phyloP scores from a whole-genome alignment of 2,113 vertebrate genomes.

The Gallinago paraguaiae region DNA sequence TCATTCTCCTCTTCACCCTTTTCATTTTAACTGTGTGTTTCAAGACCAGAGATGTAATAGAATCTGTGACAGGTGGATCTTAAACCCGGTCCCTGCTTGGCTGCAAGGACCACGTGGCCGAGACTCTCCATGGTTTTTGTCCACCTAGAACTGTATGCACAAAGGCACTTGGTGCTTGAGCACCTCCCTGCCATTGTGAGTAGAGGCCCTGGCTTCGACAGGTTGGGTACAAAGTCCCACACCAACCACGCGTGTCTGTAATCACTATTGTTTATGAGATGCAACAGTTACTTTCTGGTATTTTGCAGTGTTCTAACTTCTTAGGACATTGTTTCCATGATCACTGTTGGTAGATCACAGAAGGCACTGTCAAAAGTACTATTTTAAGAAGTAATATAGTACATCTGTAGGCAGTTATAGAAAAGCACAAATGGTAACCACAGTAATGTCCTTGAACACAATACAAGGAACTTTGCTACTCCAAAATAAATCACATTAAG shows the following conservation, averaged over 20 bases:
- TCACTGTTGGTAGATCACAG: background rate
- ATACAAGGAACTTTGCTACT: background rate
- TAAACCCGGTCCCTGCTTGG: background rate
- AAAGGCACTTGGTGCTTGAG: background rate
- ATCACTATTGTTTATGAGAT: background rate
- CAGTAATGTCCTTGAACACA: background rate
- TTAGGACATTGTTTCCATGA: background rate
- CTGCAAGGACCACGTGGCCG: background rate
- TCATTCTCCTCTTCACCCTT: background rate
- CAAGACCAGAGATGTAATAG: background rate
- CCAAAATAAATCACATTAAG: background rate
- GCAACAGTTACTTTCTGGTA: background rate
- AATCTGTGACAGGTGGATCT: background rate
- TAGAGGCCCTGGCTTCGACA: rapidly evolving
- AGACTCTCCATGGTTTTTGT: background rate
- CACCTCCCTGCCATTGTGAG: background rate
- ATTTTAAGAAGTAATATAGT: background rate
- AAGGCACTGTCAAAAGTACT: background rate
- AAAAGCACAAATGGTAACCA: background rate
- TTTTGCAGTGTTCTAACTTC: background rate
- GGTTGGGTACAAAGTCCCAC: background rate
- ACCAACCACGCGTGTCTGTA: background rate
- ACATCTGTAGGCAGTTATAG: background rate
- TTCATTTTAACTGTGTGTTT: background rate
- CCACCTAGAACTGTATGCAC: background rate